Conservation (phyloP, 2,888 invertebrate genomes). For the Agonopterix subpropinquella region DNA sequence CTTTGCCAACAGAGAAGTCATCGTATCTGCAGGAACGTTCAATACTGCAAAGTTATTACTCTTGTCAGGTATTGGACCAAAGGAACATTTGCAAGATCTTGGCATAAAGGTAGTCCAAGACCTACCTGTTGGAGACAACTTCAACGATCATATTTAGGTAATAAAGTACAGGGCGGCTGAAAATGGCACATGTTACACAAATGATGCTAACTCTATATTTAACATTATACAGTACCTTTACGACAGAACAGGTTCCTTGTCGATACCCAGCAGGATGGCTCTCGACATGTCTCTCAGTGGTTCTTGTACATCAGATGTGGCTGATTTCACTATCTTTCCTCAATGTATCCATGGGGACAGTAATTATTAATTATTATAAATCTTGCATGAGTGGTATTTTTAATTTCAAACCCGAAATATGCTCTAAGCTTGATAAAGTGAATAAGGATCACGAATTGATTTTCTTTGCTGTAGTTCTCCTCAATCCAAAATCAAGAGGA, state of each 20-base stretch:
- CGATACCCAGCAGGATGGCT: slow-evolving; percentile 40
- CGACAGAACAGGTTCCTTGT: slow-evolving; percentile 36
- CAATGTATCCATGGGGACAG: slow-evolving; percentile 30
- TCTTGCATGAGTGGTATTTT: slow-evolving; percentile 28
- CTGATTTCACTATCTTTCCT: slow-evolving; percentile 55
- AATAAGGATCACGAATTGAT: slow-evolving; percentile 41
- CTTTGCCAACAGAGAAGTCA: slow-evolving; percentile 42
- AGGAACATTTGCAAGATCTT: slow-evolving; percentile 30
- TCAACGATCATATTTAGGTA: slow-evolving; percentile 55
- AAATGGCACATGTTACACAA: slow-evolving; percentile 38
- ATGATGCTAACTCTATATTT: slow-evolving; percentile 22
- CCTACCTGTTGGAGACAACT: slow-evolving; percentile 51
- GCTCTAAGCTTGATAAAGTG: slow-evolving; percentile 26
- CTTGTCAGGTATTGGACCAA: slow-evolving; percentile 54
- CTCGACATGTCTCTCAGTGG: slow-evolving; percentile 34
- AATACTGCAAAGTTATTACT: slow-evolving; percentile 57
- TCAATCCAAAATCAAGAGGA: slow-evolving; percentile 55
- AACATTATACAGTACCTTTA: slow-evolving; percentile 46
- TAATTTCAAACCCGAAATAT: slow-evolving; percentile 36
- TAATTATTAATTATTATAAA: slow-evolving; percentile 25
- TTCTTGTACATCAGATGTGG: slow-evolving; percentile 23
- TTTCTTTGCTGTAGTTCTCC: slow-evolving; percentile 39
- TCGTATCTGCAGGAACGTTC: slow-evolving; percentile 53
- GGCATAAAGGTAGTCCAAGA: slow-evolving; percentile 36
- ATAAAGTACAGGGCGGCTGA: slow-evolving; percentile 39